Conservation (phyloP, 2,113 vertebrate genomes). For the Tympanuchus pallidicinctus region DNA sequence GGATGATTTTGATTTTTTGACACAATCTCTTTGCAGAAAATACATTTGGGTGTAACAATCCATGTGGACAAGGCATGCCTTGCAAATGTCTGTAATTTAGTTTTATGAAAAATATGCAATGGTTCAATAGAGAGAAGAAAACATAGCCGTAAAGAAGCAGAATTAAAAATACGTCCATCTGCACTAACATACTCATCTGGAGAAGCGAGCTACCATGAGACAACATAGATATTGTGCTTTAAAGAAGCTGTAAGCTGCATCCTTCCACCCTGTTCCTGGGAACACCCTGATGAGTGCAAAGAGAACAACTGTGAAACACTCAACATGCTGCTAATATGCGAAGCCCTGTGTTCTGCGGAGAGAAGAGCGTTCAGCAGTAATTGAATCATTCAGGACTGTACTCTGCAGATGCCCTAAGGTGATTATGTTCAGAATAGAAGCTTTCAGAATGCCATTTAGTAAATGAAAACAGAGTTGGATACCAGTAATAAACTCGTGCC, state of each 20-base stretch:
- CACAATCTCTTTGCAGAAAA: not conserved
- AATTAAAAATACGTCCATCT: not conserved
- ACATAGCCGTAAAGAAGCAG: not conserved
- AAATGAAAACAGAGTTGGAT: slow-evolving; percentile 78
- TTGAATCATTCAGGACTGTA: slow-evolving; percentile 71
- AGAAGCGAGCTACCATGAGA: not conserved
- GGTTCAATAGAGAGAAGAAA: not conserved
- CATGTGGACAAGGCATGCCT: not conserved
- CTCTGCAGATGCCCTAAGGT: slow-evolving; percentile 70
- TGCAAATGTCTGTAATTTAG: not conserved
- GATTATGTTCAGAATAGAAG: slow-evolving; percentile 75
- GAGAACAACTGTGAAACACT: slow-evolving; percentile 47
- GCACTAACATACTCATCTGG: not conserved
- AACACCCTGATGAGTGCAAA: slow-evolving; percentile 39
- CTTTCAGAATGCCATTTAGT: slow-evolving; percentile 78
- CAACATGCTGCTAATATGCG: slow-evolving; percentile 34
- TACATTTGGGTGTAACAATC: not conserved
- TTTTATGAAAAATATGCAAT: not conserved
- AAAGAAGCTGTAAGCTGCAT: slow-evolving; percentile 6
- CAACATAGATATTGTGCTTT: not conserved
- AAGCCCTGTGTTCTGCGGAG: slow-evolving; percentile 48
- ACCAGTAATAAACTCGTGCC: slow-evolving; percentile 77
- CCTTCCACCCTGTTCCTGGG: slow-evolving; percentile 2
- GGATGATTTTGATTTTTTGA: not conserved
- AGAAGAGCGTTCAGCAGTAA: slow-evolving; percentile 66